A percentile compares a stretch with the other conserved stretches of the same genome.
phyloP scores from a whole-genome alignment of 2,797 vertebrate genomes.

The Ibycter americanus region DNA sequence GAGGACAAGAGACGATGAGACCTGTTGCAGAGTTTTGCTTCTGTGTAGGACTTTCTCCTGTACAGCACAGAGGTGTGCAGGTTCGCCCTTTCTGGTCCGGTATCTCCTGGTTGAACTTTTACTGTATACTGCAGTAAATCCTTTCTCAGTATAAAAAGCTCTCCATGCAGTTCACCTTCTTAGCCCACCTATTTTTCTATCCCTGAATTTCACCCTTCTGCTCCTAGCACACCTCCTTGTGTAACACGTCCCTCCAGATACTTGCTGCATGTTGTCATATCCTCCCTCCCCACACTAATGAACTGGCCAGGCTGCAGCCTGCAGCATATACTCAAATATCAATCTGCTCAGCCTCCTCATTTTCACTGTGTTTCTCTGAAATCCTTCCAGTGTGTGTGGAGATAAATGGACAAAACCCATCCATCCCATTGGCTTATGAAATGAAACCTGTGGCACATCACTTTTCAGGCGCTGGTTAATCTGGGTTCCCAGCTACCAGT shows the following conservation, averaged over 20 bases:
- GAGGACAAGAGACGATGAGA: not conserved
- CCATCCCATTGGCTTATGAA: not conserved
- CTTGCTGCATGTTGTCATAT: slow-evolving; percentile 48
- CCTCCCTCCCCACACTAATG: not conserved
- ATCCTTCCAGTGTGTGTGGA: not conserved
- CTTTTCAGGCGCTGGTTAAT: slow-evolving; percentile 23
- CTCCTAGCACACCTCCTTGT: not conserved
- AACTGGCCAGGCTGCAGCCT: slow-evolving; percentile 39
- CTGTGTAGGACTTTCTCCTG: not conserved
- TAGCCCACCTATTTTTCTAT: not conserved
- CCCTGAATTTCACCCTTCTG: not conserved
- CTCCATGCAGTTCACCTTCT: not conserved
- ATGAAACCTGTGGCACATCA: not conserved
- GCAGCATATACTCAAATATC: not conserved
- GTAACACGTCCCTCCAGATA: not conserved
- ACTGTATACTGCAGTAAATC: not conserved
- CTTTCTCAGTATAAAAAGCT: not conserved
- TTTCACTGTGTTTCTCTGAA: slow-evolving; percentile 41
- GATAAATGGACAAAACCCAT: slow-evolving; percentile 12
- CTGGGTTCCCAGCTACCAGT: not conserved
- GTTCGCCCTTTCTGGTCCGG: not conserved
- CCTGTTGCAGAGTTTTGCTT: not conserved
- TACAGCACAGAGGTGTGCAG: not conserved
- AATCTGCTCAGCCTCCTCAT: slow-evolving; percentile 15
- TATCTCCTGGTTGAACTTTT: not conserved